Conservation (phyloP, 1,140 invertebrate genomes). For the Scaptomyza pallida region DNA sequence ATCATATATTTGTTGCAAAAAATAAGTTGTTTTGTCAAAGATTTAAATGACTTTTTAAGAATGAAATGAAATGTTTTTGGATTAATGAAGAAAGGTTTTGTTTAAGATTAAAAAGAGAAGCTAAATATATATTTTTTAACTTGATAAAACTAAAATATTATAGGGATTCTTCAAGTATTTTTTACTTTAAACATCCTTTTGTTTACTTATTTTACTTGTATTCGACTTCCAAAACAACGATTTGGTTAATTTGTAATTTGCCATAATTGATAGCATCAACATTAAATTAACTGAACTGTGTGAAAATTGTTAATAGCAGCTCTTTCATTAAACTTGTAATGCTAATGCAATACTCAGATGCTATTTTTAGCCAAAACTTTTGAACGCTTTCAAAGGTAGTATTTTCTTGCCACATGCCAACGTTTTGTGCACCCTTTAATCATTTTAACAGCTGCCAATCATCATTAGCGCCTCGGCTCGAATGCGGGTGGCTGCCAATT, state of each 20-base stretch:
- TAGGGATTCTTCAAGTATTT: no score
- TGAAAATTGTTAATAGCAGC: slow-evolving; percentile 1
- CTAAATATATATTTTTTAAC: no score
- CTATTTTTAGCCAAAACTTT: slow-evolving; percentile 40
- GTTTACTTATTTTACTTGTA: not conserved
- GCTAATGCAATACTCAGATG: slow-evolving; percentile 20
- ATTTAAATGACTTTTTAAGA: not conserved
- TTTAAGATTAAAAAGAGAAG: no score
- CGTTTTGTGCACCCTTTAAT: slow-evolving; percentile 57
- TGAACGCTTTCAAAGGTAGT: slow-evolving; percentile 12
- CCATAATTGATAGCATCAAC: not conserved
- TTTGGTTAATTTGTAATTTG: not conserved
- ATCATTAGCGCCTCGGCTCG: slow-evolving; percentile 52
- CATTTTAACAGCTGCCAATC: slow-evolving; percentile 73
- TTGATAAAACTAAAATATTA: no score
- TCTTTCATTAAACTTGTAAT: slow-evolving; percentile 25
- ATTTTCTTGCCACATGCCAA: slow-evolving; percentile 16
- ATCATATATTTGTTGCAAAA: not conserved
- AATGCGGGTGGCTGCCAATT: slow-evolving; percentile 16
- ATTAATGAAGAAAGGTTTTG: no score
- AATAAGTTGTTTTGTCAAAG: no score
- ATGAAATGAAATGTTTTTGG: no score
- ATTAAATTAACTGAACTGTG: not conserved
- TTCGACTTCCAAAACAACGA: not conserved
- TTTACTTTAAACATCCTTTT: no score